These are phyloP conservation scores for Centropyge bicolor DNA, from an alignment of 2,797 vertebrate species.

Conservation along the genomic window DNA sequence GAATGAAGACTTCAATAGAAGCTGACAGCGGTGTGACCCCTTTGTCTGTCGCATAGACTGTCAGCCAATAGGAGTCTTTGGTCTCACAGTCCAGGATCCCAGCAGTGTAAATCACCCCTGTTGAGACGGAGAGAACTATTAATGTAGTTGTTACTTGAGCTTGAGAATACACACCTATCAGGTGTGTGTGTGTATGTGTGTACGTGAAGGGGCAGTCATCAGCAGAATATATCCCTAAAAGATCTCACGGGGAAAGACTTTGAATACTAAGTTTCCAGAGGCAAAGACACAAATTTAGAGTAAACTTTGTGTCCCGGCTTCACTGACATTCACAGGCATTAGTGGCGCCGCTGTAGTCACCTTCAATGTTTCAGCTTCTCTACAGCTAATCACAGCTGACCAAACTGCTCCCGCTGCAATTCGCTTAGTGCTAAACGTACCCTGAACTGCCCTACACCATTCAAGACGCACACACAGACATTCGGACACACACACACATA, in stretches of 20 bases:
- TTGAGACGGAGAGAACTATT: constrained; percentile 58
- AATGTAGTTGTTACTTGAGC: constrained; percentile 42
- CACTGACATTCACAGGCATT: constrained; percentile 82
- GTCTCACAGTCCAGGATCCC: constrained; percentile 95
- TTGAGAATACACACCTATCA: constrained; percentile 53
- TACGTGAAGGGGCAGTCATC: constrained; percentile 39
- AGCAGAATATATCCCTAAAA: constrained; percentile 49
- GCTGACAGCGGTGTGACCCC: constrained; percentile 91
- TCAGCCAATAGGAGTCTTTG: constrained; percentile 94
- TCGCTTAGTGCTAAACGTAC: constrained; percentile 68
- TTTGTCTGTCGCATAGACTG: constrained; percentile 91
- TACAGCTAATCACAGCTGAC: constrained; percentile 84
- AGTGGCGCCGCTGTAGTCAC: constrained; percentile 72
- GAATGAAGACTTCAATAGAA: constrained; percentile 95
- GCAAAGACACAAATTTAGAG: constrained; percentile 60
- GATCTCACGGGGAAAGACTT: constrained; percentile 52
- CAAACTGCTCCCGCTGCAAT: constrained; percentile 81
- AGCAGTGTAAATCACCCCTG: constrained; percentile 95
- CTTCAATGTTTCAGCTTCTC: constrained; percentile 80
- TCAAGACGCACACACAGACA: constrained; percentile 47
- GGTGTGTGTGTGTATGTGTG: constrained; percentile 22
- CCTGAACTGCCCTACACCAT: constrained; percentile 58
- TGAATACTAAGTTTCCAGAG: constrained; percentile 65
- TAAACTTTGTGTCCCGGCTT: constrained; percentile 69
- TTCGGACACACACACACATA: constrained; percentile 53